Evolutionary conservation across 2,113 vertebrate genomes (phyloP), one percentile per base, ranked within the genome.

Genomic region (Cyanoramphus novaezelandiae): DNA sequence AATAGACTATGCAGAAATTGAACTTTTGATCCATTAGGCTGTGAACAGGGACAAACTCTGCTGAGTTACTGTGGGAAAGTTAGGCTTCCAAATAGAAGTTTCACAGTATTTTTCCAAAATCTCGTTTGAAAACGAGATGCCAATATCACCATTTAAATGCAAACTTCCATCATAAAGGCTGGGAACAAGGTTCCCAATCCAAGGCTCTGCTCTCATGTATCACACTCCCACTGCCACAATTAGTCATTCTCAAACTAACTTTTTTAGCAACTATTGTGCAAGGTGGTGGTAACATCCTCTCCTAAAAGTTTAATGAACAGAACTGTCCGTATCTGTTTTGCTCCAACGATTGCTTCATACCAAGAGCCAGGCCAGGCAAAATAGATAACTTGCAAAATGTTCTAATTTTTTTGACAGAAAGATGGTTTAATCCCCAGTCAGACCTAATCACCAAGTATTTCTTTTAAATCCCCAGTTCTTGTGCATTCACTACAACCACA

Each of bases 61-160:
- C 83, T 44, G 60, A 87, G 81, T 65, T 91, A 86, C 79, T 93
- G 75, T 96, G 78, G 94, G 82, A 81, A 97, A 97, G 87, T 95
- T 68, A 75, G 4, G 6, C 64, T 95, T 82, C 83, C 87, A 90
- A 93, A 91, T 7, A 88, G 75, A 80, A 96, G 64, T 92, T 93
- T 80, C 72, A 63, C 53, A 80, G 65, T 17, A 63, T 94, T 87
- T 88, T 81, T 65, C 53, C 10, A 72, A 89, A 91, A 62, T 53
- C 47, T 53, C 5, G 0, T 68, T 91, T 76, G 57, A 79, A 92
- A 86, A 84, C 0, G 9, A 82, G 52, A 82, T 3, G 13, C 59
- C 71, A 55, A 13, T 60, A 81, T 63, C 41, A 29, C 53, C 1
- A 0, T 31, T 91, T 47, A 77, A 94, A 76, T 57, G 50, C 24